phyloP scores from a whole-genome alignment of 2,888 invertebrate species.

The Andrena chrysosceles region DNA sequence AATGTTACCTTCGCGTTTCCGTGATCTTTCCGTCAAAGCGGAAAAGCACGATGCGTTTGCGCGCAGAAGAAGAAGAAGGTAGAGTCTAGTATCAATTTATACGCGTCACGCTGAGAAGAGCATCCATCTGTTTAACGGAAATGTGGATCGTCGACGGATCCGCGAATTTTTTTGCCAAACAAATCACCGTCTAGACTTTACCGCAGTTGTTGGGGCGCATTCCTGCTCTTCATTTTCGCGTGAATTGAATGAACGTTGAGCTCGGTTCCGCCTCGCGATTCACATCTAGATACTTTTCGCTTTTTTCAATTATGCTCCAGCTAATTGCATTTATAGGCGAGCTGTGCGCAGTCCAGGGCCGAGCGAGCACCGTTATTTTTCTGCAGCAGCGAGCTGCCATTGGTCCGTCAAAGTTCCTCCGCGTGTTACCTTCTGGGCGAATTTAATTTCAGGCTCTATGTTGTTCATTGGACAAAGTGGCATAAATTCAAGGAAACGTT shows the following conservation, averaged over 20 bases:
- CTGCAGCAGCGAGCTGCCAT: background rate
- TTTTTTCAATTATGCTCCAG: constrained; percentile 3
- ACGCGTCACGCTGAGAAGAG: too few species aligned
- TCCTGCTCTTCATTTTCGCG: constrained; percentile 7
- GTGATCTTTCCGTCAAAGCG: too few species aligned
- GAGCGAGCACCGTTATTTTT: background rate
- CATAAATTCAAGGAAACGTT: constrained; percentile 36
- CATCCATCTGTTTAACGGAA: too few species aligned
- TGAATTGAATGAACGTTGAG: constrained; percentile 7
- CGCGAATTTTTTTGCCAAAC: background rate
- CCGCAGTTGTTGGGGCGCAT: background rate
- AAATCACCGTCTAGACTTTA: background rate
- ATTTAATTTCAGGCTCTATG: constrained; percentile 29
- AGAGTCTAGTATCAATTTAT: too few species aligned
- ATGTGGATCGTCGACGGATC: too few species aligned
- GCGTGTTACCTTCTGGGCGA: background rate
- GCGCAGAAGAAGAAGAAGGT: too few species aligned
- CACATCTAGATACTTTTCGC: background rate
- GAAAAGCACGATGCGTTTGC: too few species aligned
- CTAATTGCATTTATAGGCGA: constrained; percentile 13
- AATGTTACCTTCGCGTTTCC: too few species aligned
- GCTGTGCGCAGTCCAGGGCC: background rate
- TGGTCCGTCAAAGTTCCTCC: background rate
- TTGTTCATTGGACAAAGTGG: constrained; percentile 1
- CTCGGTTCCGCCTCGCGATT: background rate